Evolutionary conservation across 2,888 invertebrate species (phyloP).

Genomic region (Melinopterus prodromus): DNA sequence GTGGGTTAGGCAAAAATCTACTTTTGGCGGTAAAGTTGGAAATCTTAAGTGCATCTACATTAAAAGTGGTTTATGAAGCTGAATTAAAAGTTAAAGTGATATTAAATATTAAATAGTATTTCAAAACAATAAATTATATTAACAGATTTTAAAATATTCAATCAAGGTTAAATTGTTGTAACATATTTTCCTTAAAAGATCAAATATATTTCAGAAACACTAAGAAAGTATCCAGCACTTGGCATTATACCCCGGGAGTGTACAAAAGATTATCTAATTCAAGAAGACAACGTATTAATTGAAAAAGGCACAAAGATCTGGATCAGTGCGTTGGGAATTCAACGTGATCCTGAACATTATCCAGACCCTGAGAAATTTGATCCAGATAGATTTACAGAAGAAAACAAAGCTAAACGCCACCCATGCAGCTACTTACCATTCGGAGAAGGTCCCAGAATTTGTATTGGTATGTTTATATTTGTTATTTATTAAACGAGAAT

Average conservation of each 20-base stretch:
- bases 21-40: too few species aligned
- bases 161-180: too few species aligned
- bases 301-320: conserved; percentile 23
- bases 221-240: conserved; percentile 31
- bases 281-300: conserved; percentile 17
- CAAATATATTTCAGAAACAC: conserved; percentile 28
- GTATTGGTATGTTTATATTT: conserved; percentile 28
- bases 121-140: too few species aligned
- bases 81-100: too few species aligned
- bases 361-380: conserved; percentile 33
- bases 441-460: conserved; percentile 34
- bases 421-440: conserved; percentile 29
- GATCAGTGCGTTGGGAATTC: conserved; percentile 26
- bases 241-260: conserved; percentile 22
- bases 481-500: background rate
- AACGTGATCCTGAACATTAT: conserved; percentile 31
- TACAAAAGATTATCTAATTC: conserved; percentile 25
- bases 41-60: too few species aligned
- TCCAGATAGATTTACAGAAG: conserved; percentile 31
- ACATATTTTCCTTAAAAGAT: too few species aligned
- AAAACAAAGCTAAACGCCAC: conserved; percentile 28
- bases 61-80: too few species aligned
- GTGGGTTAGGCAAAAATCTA: too few species aligned
- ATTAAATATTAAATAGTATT: too few species aligned
- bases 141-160: too few species aligned